Base-by-base conservation (phyloP, 1,140 invertebrate genomes). In the Drosophila parvula region DNA sequence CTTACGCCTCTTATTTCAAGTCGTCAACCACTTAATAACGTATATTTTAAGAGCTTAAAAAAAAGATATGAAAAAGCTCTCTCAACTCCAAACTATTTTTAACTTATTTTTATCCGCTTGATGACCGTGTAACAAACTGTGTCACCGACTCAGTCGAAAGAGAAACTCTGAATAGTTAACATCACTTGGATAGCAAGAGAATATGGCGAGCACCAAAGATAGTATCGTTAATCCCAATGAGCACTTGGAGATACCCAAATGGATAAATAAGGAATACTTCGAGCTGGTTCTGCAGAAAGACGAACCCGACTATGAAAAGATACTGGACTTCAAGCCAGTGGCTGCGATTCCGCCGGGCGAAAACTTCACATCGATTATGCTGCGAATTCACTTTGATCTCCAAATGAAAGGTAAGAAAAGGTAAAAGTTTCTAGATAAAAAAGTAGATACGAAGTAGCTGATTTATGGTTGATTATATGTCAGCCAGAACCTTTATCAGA, bases 181-280 rank as follows among this genome's bases (percentile, higher is more conserved):
- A 28, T n/a, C 43, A 34, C 56, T 36, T 51, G 61, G 27, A 34
- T 14, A 45, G 11, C 34, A 16, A 27, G 14, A 41, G 2, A 43
- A 36, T 48, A 50, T 50, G 51, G 9, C 38, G 8, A 14, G 8
- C 14, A 2, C 32, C 14, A 82, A 4, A 2, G 10, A 16, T 9
- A 28, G 30, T 14, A 74, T 91, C 22, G 27, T 55, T 0, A 90
- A 90, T 60, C 88, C 83, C n/a, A 90, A 90, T 43, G 58, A 85
- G 45, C 47, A 90, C 59, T 60, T 91, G 22, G 38, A 38, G 5
- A 91, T 90, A 47, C 92, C 92, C 44, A 38, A 90, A 38, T 94
- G 93, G 93, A 74, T 94, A 47, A 92, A 90, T 64, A 57, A 61
- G 16, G 78, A 92, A 34, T 93, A 93, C 36, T 78, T 92, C 3